These are phyloP conservation scores for Caenorhabditis latens DNA, from an alignment of 1,140 invertebrate genomes.

Conservation along the genomic window DNA sequence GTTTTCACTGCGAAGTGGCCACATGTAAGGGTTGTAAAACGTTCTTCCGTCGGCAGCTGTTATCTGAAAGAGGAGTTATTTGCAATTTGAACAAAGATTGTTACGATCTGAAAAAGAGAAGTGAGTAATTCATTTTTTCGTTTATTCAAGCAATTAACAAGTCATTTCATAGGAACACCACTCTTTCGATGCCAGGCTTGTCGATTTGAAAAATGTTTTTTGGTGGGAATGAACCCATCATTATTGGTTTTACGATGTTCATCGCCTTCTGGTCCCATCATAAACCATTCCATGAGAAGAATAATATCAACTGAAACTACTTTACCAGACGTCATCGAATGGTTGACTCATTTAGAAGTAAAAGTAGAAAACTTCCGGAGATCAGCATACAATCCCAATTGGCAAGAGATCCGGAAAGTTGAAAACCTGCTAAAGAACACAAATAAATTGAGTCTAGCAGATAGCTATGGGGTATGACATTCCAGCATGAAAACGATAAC, in stretches of 20 bases:
- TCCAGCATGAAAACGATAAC: background rate
- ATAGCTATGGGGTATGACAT: background rate
- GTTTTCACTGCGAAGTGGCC: background rate
- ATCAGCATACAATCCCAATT: background rate
- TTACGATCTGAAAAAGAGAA: background rate
- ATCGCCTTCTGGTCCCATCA: background rate
- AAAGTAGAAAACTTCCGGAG: background rate
- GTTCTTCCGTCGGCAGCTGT: background rate
- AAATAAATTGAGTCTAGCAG: background rate
- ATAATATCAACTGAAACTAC: background rate
- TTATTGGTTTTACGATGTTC: background rate
- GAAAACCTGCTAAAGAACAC: background rate
- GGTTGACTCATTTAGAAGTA: background rate
- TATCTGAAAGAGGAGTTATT: background rate
- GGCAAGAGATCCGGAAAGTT: background rate
- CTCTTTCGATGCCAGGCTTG: background rate
- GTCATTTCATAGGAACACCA: background rate
- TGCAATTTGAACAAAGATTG: background rate
- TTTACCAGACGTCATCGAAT: background rate
- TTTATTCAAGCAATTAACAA: background rate
- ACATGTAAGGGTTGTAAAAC: slow-evolving; percentile 19
- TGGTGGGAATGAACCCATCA: background rate
- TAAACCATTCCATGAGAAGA: background rate
- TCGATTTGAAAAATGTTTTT: background rate
- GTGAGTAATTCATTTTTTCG: background rate